Percentiles rank a stretch among this genome's conserved stretches.
These are phyloP conservation scores for Trachymyrmex septentrionalis DNA, from an alignment of 1,140 invertebrate species.

Conservation along the genomic window DNA sequence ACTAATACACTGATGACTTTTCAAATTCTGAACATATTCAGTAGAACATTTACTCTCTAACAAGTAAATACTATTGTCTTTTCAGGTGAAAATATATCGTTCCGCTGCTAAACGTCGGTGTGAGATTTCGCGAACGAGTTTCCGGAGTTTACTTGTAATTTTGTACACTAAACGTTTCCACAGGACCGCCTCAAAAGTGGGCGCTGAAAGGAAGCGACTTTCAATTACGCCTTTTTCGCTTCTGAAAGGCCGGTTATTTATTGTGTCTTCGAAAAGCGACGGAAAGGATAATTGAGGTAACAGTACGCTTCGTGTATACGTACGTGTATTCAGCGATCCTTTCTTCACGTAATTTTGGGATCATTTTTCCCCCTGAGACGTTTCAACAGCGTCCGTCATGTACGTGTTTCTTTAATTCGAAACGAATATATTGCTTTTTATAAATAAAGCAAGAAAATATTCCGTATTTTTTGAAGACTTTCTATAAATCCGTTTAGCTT, in stretches of 20 bases:
- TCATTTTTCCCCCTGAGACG: constrained; percentile 26
- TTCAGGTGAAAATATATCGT: background rate
- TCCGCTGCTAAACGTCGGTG: constrained; percentile 2
- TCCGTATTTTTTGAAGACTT: background rate
- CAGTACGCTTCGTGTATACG: constrained; percentile 34
- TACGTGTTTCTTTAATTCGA: background rate
- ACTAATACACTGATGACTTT: too few species aligned
- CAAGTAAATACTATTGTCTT: constrained; percentile 1
- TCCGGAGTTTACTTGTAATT: constrained; percentile 55
- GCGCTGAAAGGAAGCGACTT: constrained; percentile 58
- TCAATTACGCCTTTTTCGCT: constrained; percentile 51
- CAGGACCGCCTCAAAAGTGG: constrained; percentile 47
- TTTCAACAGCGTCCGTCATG: background rate
- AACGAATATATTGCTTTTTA: background rate
- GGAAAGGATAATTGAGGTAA: constrained; percentile 64
- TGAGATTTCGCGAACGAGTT: constrained; percentile 57
- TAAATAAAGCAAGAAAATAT: background rate
- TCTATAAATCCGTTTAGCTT: constrained; percentile 4
- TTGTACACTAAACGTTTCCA: constrained; percentile 50
- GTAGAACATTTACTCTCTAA: too few species aligned
- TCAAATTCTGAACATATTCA: too few species aligned
- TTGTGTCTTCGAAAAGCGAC: constrained; percentile 60
- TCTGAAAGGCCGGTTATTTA: constrained; percentile 56
- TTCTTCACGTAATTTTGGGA: constrained; percentile 56
- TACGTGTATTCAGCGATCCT: constrained; percentile 28